Conservation (phyloP, 1,140 invertebrate genomes). For the Nasonia giraulti region DNA sequence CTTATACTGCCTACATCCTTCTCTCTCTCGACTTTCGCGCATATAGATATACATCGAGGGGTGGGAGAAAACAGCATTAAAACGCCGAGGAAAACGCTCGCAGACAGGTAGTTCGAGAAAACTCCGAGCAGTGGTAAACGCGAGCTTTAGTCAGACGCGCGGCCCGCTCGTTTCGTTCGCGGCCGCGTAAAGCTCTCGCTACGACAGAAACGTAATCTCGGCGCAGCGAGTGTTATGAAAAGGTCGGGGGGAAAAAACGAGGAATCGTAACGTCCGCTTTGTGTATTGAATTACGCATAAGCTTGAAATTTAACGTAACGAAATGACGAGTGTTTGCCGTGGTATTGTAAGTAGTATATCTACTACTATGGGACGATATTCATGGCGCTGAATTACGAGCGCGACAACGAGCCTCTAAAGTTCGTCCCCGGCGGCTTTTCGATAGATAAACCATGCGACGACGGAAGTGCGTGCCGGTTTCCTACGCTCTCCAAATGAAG, state of each 20-base stretch:
- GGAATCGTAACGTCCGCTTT: too few species aligned
- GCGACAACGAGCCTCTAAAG: constrained; percentile 22
- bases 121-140: not conserved
- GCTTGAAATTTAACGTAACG: constrained; percentile 18
- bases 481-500: not conserved
- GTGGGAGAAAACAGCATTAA: not conserved
- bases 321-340: not conserved
- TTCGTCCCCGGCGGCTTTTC: constrained; percentile 1
- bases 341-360: not conserved
- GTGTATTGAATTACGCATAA: constrained; percentile 14
- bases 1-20: not conserved
- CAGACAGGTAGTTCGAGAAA: not conserved
- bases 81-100: not conserved
- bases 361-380: not conserved
- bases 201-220: not conserved
- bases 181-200: not conserved
- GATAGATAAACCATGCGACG: constrained; percentile 5
- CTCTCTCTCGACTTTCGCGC: not conserved
- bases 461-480: constrained; percentile 2
- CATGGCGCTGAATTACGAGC: constrained; percentile 13
- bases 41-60: not conserved
- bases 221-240: too few species aligned
- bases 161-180: not conserved
- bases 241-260: too few species aligned
- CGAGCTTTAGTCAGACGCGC: not conserved